Conservation (phyloP, 2,888 invertebrate species). For the Neuroscelio doddi region DNA sequence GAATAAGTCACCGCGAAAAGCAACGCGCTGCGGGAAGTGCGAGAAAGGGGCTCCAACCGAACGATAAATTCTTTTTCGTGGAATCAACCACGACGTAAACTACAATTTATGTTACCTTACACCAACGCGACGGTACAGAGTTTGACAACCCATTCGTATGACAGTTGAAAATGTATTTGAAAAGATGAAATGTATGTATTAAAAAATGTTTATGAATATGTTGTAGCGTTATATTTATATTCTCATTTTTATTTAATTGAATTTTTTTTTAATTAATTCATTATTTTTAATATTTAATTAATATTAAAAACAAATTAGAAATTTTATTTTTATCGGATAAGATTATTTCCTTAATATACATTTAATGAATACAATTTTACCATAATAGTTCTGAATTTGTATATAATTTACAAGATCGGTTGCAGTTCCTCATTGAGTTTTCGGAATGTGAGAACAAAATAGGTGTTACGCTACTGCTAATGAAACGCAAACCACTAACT, state of each 20-base stretch:
- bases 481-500: constrained; percentile 59
- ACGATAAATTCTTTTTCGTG: constrained; percentile 53
- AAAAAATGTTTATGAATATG: too few species aligned
- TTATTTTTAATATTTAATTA: too few species aligned
- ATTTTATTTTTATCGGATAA: too few species aligned
- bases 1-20: too few species aligned
- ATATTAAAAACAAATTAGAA: too few species aligned
- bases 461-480: constrained; percentile 53
- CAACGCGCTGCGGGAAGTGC: constrained; percentile 48
- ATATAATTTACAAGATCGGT: constrained; percentile 32
- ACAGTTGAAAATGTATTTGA: constrained; percentile 30
- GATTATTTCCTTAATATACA: too few species aligned
- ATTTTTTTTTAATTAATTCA: too few species aligned
- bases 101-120: constrained; percentile 58
- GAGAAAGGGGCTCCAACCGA: constrained; percentile 46
- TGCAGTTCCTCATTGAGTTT: constrained; percentile 18
- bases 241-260: too few species aligned
- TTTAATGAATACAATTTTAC: too few species aligned
- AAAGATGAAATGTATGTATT: constrained; percentile 24
- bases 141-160: constrained; percentile 40
- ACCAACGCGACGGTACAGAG: constrained; percentile 43
- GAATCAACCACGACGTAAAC: constrained; percentile 53
- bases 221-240: too few species aligned
- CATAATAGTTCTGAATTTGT: background rate
- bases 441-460: constrained; percentile 37